A percentile compares a stretch with the other conserved stretches of the same genome.
These are phyloP conservation scores for Anarrhichthys ocellatus DNA, from an alignment of 2,113 vertebrate species.

Conservation along the genomic window DNA sequence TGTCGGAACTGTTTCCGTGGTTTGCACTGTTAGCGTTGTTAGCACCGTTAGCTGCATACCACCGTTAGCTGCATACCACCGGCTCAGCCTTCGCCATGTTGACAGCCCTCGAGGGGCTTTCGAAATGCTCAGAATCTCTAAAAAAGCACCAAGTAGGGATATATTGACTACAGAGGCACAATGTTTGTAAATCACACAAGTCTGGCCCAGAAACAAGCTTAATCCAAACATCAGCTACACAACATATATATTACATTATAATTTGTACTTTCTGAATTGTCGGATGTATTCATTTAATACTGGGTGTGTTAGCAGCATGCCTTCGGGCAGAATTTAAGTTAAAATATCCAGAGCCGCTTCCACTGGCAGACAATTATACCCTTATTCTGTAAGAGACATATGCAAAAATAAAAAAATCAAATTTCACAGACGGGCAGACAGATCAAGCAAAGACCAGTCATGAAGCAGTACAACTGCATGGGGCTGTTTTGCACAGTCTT, in stretches of 20 bases:
- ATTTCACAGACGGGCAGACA: neutral
- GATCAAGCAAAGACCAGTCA: neutral
- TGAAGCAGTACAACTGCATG: no score
- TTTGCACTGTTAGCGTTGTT: no score
- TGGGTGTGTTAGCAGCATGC: neutral
- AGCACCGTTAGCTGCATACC: neutral
- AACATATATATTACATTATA: neutral
- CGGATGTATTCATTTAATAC: neutral
- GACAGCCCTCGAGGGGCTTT: neutral
- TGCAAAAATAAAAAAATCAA: neutral
- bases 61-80: neutral
- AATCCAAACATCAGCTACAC: neutral
- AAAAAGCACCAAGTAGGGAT: neutral
- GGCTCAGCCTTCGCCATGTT: no score
- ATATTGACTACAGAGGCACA: neutral
- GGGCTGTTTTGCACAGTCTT: neutral
- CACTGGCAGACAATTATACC: neutral
- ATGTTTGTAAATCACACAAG: neutral
- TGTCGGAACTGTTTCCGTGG: neutral
- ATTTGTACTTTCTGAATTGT: neutral
- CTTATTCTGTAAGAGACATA: neutral
- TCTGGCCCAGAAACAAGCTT: neutral
- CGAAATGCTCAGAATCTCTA: neutral
- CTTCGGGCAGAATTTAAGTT: neutral
- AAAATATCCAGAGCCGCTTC: neutral